Evolutionary conservation across 2,797 vertebrate species (phyloP).

Genomic region (Phataginus tricuspis): DNA sequence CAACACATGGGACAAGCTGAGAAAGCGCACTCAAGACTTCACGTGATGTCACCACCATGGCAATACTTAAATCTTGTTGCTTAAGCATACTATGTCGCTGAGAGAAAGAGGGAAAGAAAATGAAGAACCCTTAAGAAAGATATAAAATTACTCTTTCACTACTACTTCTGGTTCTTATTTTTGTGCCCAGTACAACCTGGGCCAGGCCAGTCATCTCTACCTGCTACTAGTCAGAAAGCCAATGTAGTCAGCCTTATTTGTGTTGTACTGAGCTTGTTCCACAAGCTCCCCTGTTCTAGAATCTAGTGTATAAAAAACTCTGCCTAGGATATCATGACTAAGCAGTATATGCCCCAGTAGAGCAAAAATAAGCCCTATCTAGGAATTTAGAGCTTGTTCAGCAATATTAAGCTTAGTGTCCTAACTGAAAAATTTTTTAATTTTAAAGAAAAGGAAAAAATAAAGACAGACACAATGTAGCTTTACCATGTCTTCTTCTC

Average conservation of each 20-base stretch:
- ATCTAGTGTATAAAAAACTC: neutral
- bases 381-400: neutral
- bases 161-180: neutral
- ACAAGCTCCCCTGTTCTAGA: neutral
- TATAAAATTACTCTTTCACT: conserved; percentile 30
- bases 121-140: conserved; percentile 15
- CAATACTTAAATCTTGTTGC: conserved; percentile 93
- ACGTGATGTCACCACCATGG: conserved; percentile 95
- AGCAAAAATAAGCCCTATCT: neutral
- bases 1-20: conserved; percentile 97
- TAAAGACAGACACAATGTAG: neutral
- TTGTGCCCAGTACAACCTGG: neutral
- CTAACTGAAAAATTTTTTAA: neutral
- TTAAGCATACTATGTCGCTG: conserved; percentile 95
- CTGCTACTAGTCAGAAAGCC: conserved; percentile 21
- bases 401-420: neutral
- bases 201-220: neutral
- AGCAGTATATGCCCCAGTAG: neutral
- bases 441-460: neutral
- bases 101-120: conserved; percentile 45
- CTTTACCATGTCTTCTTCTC: conserved; percentile 25
- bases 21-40: conserved; percentile 94
- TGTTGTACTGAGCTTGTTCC: neutral
- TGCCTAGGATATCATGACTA: neutral
- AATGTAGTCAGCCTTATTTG: neutral